phyloP scores from a whole-genome alignment of 2,113 vertebrate species.

The Thinocorus orbignyianus region DNA sequence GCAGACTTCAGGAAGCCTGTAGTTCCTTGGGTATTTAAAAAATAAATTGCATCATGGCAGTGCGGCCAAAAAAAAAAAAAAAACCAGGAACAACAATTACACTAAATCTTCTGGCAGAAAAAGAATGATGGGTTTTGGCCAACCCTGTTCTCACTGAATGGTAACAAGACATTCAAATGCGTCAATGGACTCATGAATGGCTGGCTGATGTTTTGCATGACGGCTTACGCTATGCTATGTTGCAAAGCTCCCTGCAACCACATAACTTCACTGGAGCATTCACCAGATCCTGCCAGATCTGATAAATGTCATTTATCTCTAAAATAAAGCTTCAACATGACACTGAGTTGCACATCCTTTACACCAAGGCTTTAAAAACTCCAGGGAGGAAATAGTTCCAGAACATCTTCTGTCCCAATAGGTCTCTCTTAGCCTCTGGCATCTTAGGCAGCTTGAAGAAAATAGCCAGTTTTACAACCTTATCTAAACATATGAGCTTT shows the following conservation, averaged over 20 bases:
- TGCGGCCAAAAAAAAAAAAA: accelerated
- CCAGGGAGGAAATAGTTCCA: not conserved
- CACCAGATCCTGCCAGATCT: not conserved
- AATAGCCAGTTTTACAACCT: not conserved
- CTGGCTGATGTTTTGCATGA: not conserved
- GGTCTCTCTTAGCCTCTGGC: not conserved
- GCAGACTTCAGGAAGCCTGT: not conserved
- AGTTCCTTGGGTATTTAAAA: not conserved
- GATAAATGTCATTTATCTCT: not conserved
- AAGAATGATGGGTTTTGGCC: not conserved
- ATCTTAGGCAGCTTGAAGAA: not conserved
- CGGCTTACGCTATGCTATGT: not conserved
- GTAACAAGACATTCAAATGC: not conserved
- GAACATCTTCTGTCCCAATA: not conserved
- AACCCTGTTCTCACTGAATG: not conserved
- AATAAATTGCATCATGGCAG: accelerated
- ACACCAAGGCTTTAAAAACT: not conserved
- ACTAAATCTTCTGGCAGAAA: not conserved
- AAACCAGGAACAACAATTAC: too few relatives aligned
- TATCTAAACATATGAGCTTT: not conserved
- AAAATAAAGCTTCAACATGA: not conserved
- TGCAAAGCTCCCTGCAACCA: not conserved
- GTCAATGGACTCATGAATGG: not conserved
- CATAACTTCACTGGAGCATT: not conserved
- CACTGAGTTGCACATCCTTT: not conserved